phyloP scores from a whole-genome alignment of 2,113 vertebrate species.

The Menidia beryllina region DNA sequence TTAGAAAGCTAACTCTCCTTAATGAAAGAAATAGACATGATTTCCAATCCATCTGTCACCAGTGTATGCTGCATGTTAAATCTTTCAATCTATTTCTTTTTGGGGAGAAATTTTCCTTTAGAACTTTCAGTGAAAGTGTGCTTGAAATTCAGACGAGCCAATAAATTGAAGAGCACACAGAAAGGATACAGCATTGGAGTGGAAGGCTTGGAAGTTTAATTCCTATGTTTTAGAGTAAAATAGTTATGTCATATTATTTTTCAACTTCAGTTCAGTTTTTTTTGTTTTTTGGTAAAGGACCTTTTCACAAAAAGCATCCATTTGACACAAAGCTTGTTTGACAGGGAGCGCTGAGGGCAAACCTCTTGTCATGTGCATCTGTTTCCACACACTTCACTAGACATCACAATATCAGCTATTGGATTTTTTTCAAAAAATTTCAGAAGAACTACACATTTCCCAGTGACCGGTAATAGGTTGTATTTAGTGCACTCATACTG shows the following conservation, averaged over 20 bases:
- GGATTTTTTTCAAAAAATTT: not conserved
- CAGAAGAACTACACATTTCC: constrained; percentile 16
- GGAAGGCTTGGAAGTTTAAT: not conserved
- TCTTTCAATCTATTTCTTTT: no score
- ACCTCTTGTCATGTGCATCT: not conserved
- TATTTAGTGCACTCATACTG: not conserved
- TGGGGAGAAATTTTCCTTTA: no score
- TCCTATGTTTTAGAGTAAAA: not conserved
- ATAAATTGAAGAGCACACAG: no score
- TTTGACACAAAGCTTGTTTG: not conserved
- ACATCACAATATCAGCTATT: not conserved
- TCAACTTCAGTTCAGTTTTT: not conserved
- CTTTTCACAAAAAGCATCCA: not conserved
- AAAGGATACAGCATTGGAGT: not conserved
- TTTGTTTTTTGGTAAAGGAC: not conserved
- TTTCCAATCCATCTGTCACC: no score
- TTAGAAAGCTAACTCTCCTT: no score
- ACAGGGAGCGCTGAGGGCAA: not conserved
- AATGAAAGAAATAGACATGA: no score
- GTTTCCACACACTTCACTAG: not conserved
- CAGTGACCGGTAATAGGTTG: constrained; percentile 1
- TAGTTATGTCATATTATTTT: not conserved
- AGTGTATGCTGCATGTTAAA: no score
- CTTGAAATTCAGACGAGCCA: no score
- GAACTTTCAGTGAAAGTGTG: no score